Percentiles rank a stretch among this genome's conserved stretches.
Conservation (phyloP, 2,113 vertebrate genomes). For the Ammodytes marinus region DNA sequence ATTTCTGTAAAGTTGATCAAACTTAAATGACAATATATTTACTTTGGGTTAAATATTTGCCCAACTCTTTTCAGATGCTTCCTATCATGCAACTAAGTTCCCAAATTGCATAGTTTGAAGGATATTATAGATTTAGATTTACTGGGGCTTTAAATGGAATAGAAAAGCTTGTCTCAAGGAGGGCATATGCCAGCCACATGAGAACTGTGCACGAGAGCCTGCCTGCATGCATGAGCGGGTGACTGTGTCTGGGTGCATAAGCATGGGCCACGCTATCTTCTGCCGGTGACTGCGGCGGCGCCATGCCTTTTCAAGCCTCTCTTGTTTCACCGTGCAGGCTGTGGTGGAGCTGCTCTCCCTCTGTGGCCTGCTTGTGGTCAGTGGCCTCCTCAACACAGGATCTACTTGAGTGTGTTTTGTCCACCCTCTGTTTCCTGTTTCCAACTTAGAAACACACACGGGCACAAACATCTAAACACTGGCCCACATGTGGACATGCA, state of each 20-base stretch:
- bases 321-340: conserved; percentile 37
- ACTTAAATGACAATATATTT: no score
- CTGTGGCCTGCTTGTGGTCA: conserved; percentile 66
- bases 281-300: conserved; percentile 15
- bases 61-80: no score
- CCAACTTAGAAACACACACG: conserved; percentile 42
- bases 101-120: no score
- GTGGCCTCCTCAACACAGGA: conserved; percentile 52
- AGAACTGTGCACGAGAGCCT: neutral
- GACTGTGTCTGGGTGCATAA: conserved; percentile 3
- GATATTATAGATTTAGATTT: no score
- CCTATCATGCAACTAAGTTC: no score
- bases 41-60: no score
- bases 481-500: conserved; percentile 30
- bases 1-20: no score
- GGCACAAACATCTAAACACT: conserved; percentile 47
- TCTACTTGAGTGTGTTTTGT: conserved; percentile 38
- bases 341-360: conserved; percentile 47
- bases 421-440: conserved; percentile 46
- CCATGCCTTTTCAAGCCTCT: conserved; percentile 43
- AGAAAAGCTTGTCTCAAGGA: conserved; percentile 21
- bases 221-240: neutral
- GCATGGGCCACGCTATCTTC: neutral
- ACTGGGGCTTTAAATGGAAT: neutral
- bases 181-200: conserved; percentile 44